Conservation (phyloP, 2,888 invertebrate species). For the Euspilapteryx auroguttella region DNA sequence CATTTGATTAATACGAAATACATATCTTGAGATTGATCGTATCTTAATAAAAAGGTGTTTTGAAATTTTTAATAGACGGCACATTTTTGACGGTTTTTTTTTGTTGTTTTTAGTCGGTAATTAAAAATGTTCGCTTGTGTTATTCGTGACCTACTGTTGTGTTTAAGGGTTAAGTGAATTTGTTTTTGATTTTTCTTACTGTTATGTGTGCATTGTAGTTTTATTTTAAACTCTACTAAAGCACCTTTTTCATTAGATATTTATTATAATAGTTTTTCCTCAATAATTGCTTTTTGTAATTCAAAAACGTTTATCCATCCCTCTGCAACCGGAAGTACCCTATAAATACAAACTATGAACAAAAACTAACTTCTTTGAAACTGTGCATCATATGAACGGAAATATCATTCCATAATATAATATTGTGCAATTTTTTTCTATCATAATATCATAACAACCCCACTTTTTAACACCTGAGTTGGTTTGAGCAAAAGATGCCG, state of each 20-base stretch:
- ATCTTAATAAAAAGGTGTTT: slow-evolving; percentile 47
- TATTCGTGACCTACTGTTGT: no score
- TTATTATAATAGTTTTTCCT: no score
- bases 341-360: no score
- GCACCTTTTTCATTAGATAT: no score
- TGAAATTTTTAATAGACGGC: slow-evolving; percentile 40
- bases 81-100: slow-evolving; percentile 21
- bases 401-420: slow-evolving; percentile 43
- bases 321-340: no score
- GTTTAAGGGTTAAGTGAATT: no score
- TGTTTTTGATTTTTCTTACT: no score
- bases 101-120: slow-evolving; percentile 20
- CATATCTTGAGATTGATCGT: slow-evolving; percentile 25
- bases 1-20: slow-evolving; percentile 32
- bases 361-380: no score
- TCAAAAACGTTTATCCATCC: no score
- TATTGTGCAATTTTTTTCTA: slow-evolving; percentile 17
- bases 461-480: slow-evolving; percentile 37
- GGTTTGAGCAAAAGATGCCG: slow-evolving; percentile 37
- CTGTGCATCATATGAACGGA: slow-evolving; percentile 31
- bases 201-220: no score
- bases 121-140: slow-evolving; percentile 26
- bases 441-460: slow-evolving; percentile 21
- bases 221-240: no score
- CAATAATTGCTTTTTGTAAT: no score